Evolutionary conservation across 2,888 invertebrate species (phyloP), one percentile per base, ranked within the genome.

Genomic region (Synanthedon formicaeformis): DNA sequence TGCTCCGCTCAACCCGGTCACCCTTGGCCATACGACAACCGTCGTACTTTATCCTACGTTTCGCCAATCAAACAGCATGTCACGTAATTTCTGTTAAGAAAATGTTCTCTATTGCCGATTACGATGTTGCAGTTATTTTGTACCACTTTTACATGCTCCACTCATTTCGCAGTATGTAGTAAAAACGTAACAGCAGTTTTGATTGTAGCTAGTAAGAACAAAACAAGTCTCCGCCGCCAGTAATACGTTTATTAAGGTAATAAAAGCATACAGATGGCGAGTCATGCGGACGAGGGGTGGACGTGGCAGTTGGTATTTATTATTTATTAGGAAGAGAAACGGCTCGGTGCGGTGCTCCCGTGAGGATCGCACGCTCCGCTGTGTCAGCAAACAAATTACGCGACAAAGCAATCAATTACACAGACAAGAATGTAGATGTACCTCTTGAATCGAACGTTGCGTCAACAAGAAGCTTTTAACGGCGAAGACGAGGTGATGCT

Each of bases 331-430:
- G 62, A 77, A 74, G 72, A 78, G 78, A 80, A 73, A 74, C 72
- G 71, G 69, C 66, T 12, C 66, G 67, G 61, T 69, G 65, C 71
- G 66, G 66, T 62, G 65, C 67, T 82, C 86, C 81, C 83, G 77
- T 68, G 84, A 82, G 84, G 70, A 73, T 73, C 61, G 66, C 65
- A 60, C 73, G 65, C 71, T 67, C 63, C 68, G 62, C 68, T 73
- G 62, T 74, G 75, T 72, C 72, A 71, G 70, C 84, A 86, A 87
- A 87, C 85, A 87, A 87, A 87, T 87, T 87, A 86, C 78, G 78
- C 79, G 83, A 86, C 87, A 86, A 85, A 85, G 86, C 86, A 86
- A 87, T 86, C 86, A 87, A 87, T 86, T 87, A 84, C 75, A 79
- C 82, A 80, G 80, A 82, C 81, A 79, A 78, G 78, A 77, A 73